Evolutionary conservation across 2,888 invertebrate genomes (phyloP), one percentile per base, ranked within the genome.

Genomic region (Nephrotoma flavescens): DNA sequence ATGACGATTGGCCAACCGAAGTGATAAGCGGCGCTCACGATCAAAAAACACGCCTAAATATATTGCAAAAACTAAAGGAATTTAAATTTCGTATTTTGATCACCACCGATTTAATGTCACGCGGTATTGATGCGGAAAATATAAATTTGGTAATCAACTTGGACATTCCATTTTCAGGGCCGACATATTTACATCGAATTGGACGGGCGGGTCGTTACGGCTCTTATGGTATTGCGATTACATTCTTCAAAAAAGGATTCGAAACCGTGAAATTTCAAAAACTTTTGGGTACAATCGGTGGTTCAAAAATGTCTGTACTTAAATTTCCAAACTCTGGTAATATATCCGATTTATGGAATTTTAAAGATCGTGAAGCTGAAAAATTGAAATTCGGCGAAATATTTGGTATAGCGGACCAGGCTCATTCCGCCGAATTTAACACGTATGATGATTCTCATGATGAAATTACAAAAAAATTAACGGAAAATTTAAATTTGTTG

Each of bases 171-270:
- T 90, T 90, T 88, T 95, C 96, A 89, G 93, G 94, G 88, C 95
- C 96, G 88, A 97, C 96, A 19, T 98, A 98, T 92, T 93, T 98
- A 88, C 99, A 99, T 92, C 93, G 99, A 89, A 98, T 98, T 90
- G 99, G 99, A 0, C 94, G 99, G 89, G 98, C 98, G 83, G 99
- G 99, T 0, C 93, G 99, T 88, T 99, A 96, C 93, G 99, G 99
- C 0, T 95, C 96, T 0, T 94, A 94, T 90, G 98, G 98, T 86
- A 93, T 94, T 87, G 95, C 96, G 42, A 93, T 98, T 12, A 95
- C 95, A 86, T 94, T 98, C 87, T 92, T 96, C 7, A 93, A 94
- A 89, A 93, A 94, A 86, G 94, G 94, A 6, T 92, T 93, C 86
- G 97, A 97, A 90, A 88, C 93, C 85, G 88, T 90, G 0, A 92